Evolutionary conservation across 2,888 invertebrate species (phyloP).

Genomic region (Myopa testacea): DNA sequence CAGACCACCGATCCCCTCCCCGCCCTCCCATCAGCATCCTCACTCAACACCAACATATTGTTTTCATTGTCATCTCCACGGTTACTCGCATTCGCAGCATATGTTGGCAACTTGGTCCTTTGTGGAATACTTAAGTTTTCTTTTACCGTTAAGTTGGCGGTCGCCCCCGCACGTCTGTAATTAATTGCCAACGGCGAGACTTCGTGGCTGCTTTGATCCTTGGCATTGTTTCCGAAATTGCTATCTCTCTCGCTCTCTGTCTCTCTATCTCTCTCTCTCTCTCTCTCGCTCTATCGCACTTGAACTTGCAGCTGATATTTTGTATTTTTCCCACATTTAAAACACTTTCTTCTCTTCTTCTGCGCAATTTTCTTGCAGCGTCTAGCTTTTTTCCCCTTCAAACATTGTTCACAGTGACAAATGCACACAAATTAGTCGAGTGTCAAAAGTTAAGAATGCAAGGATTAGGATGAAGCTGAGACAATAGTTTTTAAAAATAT

Average conservation of each 20-base stretch:
- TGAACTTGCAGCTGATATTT: conserved; percentile 22
- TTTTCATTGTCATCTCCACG: conserved; percentile 18
- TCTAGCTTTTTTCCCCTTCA: not conserved
- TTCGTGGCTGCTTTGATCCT: conserved; percentile 30
- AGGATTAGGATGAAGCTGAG: not conserved
- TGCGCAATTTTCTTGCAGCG: not conserved
- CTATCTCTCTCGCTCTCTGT: conserved; percentile 12
- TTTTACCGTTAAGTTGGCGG: not conserved
- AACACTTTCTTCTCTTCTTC: not conserved
- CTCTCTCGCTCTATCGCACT: conserved; percentile 4
- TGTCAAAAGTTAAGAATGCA: not conserved
- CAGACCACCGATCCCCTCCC: not conserved
- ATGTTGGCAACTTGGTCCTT: conserved; percentile 33
- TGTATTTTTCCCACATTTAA: not conserved
- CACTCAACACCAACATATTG: not conserved
- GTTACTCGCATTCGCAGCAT: conserved; percentile 16
- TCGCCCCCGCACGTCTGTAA: not conserved
- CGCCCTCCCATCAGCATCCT: not conserved
- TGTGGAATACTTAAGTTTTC: not conserved
- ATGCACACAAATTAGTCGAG: not conserved
- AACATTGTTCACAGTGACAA: not conserved
- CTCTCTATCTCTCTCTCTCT: conserved; percentile 10
- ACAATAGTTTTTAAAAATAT: no score
- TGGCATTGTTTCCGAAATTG: not conserved
- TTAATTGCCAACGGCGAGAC: conserved; percentile 36